Conservation (phyloP, 2,797 vertebrate genomes). For the Esox lucius region DNA sequence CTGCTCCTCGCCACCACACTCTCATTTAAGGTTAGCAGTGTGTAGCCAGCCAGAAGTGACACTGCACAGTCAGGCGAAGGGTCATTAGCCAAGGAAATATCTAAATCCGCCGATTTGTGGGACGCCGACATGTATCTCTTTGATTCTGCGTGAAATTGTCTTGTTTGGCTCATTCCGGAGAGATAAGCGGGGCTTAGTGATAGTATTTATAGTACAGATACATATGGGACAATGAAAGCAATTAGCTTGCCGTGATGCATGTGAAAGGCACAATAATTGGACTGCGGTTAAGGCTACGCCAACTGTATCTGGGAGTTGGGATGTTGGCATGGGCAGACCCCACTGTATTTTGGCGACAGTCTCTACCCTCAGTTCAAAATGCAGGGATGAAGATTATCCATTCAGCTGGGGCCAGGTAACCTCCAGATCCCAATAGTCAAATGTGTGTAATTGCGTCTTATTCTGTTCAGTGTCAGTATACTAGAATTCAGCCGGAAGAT, state of each 20-base stretch:
- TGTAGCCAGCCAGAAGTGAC: background rate
- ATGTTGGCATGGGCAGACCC: too few relatives aligned
- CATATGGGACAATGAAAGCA: background rate
- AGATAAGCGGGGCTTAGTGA: background rate
- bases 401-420: background rate
- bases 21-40: background rate
- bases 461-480: background rate
- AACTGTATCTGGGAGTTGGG: too few relatives aligned
- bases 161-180: background rate
- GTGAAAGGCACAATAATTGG: background rate
- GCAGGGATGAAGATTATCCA: background rate
- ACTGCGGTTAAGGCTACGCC: background rate
- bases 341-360: too few relatives aligned
- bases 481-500: background rate
- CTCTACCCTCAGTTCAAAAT: background rate
- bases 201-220: background rate
- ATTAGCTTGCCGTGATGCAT: background rate
- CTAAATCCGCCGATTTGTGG: constrained; percentile 1
- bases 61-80: background rate
- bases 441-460: background rate
- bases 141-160: background rate
- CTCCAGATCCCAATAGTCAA: background rate
- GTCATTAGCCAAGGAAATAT: background rate
- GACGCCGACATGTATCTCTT: background rate
- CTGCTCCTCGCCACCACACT: background rate